Evolutionary conservation across 1,140 invertebrate genomes (phyloP).

Genomic region (Cephus cinctus): DNA sequence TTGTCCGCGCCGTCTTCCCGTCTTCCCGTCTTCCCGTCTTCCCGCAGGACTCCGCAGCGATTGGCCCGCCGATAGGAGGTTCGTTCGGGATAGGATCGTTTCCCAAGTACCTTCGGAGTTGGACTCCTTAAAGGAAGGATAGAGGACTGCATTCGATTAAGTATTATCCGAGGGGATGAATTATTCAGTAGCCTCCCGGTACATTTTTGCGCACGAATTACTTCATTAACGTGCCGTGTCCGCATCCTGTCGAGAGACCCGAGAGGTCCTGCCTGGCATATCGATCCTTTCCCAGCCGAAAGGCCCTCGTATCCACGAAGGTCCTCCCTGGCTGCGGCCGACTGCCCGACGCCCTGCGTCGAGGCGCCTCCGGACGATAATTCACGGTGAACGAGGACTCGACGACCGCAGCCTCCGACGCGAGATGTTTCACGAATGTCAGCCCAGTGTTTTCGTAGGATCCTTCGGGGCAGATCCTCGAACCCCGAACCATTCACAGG

Average conservation of each 20-base stretch:
- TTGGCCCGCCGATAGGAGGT: no score
- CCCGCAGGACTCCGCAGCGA: no score
- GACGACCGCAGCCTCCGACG: conserved; percentile 17
- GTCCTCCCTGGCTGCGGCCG: not conserved
- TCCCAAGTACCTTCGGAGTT: no score
- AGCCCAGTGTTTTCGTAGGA: conserved; percentile 31
- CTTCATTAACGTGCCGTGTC: conserved; percentile 34
- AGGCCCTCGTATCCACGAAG: conserved; percentile 7
- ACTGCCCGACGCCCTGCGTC: not conserved
- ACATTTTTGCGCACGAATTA: conserved; percentile 45
- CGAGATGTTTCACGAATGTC: conserved; percentile 26
- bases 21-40: no score
- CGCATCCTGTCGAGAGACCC: conserved; percentile 8
- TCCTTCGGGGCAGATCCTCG: conserved; percentile 5
- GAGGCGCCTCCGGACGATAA: not conserved
- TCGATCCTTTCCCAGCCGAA: conserved; percentile 33
- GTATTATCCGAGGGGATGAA: no score
- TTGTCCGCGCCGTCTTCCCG: no score
- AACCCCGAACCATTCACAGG: conserved; percentile 20
- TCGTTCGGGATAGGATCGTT: no score
- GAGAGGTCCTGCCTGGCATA: conserved; percentile 28
- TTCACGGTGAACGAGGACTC: no score
- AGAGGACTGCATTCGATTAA: no score
- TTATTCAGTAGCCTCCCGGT: conserved; percentile 34
- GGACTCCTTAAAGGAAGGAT: no score